phyloP scores from a whole-genome alignment of 2,888 invertebrate genomes.

The Parasteatoda lunata region DNA sequence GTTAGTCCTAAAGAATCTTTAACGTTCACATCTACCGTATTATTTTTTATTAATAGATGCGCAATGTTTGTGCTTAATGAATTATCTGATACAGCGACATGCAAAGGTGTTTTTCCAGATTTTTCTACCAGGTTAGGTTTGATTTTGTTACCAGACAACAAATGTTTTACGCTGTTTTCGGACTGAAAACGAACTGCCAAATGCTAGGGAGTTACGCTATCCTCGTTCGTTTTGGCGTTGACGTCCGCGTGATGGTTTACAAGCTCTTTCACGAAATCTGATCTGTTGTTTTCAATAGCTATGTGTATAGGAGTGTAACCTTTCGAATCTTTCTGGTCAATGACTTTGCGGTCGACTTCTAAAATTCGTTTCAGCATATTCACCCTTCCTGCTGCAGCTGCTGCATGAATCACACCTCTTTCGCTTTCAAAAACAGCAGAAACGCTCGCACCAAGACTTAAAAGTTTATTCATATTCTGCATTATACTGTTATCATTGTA shows the following conservation, averaged over 20 bases:
- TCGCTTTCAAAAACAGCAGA: background rate
- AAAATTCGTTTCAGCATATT: background rate
- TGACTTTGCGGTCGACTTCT: background rate
- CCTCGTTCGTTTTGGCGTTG: background rate
- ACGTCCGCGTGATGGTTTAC: background rate
- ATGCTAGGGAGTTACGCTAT: background rate
- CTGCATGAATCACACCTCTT: background rate
- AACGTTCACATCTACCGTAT: background rate
- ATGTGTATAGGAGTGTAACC: background rate
- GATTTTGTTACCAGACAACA: background rate
- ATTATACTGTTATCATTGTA: background rate
- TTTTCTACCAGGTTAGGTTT: background rate
- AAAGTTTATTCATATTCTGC: background rate
- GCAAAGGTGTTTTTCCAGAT: background rate
- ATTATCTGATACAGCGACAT: background rate
- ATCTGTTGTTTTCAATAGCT: background rate
- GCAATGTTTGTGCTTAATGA: background rate
- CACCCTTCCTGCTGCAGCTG: too few relatives aligned
- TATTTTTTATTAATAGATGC: background rate
- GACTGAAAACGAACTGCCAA: background rate
- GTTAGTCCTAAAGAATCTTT: background rate
- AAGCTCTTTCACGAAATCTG: background rate
- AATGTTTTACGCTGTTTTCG: background rate
- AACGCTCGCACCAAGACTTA: background rate
- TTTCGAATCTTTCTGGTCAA: background rate